These are phyloP conservation scores for Arctopsyche grandis DNA, from an alignment of 1,140 invertebrate species.

Conservation along the genomic window DNA sequence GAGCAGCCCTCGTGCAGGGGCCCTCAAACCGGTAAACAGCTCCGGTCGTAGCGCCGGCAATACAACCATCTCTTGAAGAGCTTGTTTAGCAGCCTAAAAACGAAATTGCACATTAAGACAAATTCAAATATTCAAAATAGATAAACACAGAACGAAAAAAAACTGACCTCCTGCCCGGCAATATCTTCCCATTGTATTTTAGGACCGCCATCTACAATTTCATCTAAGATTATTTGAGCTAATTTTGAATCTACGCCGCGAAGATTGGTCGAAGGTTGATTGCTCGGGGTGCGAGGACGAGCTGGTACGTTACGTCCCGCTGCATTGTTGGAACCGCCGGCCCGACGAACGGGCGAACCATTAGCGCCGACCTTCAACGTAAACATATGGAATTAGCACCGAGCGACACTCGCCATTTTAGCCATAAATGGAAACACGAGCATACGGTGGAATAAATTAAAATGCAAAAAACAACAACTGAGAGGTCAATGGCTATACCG, in stretches of 20 bases:
- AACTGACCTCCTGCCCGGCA: conserved; percentile 80
- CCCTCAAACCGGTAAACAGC: conserved; percentile 91
- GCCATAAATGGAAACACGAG: neutral
- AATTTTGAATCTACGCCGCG: conserved; percentile 91
- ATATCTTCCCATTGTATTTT: conserved; percentile 94
- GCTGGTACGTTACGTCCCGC: conserved; percentile 62
- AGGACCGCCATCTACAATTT: conserved; percentile 80
- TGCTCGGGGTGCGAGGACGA: conserved; percentile 60
- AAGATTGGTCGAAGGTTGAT: conserved; percentile 65
- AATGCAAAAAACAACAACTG: neutral
- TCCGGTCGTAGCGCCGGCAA: conserved; percentile 94
- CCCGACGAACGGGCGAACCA: conserved; percentile 72
- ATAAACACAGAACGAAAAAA: neutral
- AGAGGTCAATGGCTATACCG: conserved; percentile 64
- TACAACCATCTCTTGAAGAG: conserved; percentile 97
- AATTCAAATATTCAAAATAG: neutral
- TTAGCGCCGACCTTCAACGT: conserved; percentile 55
- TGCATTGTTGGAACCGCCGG: conserved; percentile 54
- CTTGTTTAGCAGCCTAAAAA: conserved; percentile 86
- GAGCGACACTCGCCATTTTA: neutral
- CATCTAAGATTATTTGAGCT: conserved; percentile 81
- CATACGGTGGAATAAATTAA: neutral
- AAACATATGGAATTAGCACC: too few species aligned
- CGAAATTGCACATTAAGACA: neutral
- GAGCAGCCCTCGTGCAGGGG: conserved; percentile 91